Conservation (phyloP, 2,888 invertebrate species). For the Folsomia candida region DNA sequence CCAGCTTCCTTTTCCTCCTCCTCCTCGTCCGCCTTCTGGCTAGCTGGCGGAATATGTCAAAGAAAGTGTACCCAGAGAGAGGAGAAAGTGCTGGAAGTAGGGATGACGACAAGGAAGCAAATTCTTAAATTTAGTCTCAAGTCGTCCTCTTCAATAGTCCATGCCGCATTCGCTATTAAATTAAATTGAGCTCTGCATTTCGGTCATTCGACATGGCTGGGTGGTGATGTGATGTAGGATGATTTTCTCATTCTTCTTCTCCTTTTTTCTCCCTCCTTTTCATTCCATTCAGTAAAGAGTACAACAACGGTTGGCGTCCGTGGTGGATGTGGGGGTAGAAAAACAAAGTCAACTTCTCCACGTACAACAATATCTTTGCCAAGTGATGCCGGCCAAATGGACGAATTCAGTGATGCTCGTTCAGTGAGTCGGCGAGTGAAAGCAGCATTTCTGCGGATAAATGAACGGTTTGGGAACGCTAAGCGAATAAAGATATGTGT, state of each 20-base stretch:
- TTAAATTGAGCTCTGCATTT: not conserved
- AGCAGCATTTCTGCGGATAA: slow-evolving; percentile 1
- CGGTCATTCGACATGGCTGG: not conserved
- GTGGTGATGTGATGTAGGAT: not conserved
- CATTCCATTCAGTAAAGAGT: not conserved
- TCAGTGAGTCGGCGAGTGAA: not conserved
- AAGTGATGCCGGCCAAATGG: not conserved
- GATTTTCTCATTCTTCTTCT: not conserved
- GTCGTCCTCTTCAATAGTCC: not conserved
- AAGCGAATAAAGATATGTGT: slow-evolving; percentile 13
- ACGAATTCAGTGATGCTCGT: not conserved
- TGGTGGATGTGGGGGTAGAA: not conserved
- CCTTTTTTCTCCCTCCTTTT: not conserved
- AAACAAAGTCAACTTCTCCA: not conserved
- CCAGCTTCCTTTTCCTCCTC: not conserved
- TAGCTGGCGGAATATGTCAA: too few species aligned
- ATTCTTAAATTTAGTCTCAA: not conserved
- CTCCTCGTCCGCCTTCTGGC: too few species aligned
- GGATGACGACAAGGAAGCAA: not conserved
- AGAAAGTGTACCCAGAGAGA: too few species aligned
- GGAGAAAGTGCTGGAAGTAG: not conserved
- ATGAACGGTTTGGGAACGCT: not conserved
- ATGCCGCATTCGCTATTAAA: not conserved
- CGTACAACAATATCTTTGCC: not conserved
- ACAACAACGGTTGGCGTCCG: not conserved